These are phyloP conservation scores for Drosophila kurseongensis DNA, from an alignment of 1,140 invertebrate species.

Conservation along the genomic window DNA sequence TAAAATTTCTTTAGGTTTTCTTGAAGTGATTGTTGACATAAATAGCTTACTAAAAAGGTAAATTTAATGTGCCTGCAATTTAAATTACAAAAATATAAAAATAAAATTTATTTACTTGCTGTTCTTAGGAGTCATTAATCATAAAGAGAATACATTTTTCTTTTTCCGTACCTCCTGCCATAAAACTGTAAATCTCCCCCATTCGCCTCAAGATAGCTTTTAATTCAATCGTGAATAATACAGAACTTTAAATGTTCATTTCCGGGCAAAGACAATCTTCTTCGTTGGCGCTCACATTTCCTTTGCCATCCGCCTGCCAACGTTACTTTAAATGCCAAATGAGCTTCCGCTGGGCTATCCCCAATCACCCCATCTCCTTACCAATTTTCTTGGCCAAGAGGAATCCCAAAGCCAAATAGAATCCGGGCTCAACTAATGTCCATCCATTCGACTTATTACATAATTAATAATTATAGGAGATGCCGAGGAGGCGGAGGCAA, in stretches of 20 bases:
- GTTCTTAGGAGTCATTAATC: too few relatives aligned
- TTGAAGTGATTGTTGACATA: neutral
- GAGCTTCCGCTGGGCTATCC: constrained; percentile 25
- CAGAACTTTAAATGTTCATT: constrained; percentile 30
- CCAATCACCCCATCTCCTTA: neutral
- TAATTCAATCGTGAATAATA: constrained; percentile 23
- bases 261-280: constrained; percentile 15
- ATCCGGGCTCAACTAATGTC: constrained; percentile 38
- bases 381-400: neutral
- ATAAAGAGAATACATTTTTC: too few relatives aligned
- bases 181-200: neutral
- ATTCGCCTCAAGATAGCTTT: neutral
- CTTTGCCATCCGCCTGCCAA: neutral
- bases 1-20: constrained; percentile 11
- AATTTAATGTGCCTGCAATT: too few relatives aligned
- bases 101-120: too few relatives aligned
- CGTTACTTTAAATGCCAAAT: constrained; percentile 41
- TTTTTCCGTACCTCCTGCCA: neutral
- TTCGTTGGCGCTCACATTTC: constrained; percentile 2
- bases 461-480: constrained; percentile 74
- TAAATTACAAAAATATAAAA: too few relatives aligned
- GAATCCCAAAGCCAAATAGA: constrained; percentile 55
- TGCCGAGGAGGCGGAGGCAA: constrained; percentile 4
- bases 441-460: constrained; percentile 67
- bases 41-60: too few relatives aligned